A percentile compares a stretch with the other conserved stretches of the same genome.
These are phyloP conservation scores for Ichneumoninae sp. DNA, from an alignment of 2,888 invertebrate genomes.

Conservation along the genomic window DNA sequence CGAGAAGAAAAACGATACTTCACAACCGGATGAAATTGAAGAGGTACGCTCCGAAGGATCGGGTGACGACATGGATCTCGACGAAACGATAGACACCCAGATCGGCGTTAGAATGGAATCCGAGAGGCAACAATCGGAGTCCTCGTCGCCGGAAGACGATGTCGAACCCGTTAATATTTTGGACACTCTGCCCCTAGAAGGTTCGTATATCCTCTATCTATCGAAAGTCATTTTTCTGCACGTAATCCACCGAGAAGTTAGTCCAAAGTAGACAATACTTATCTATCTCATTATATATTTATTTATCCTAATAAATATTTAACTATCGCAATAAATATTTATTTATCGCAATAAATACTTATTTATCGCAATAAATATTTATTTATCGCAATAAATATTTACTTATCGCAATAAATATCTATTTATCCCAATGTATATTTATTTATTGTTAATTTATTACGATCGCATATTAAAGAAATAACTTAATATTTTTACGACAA, in stretches of 20 bases:
- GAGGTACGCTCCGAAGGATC: slow-evolving; percentile 82
- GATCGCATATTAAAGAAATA: not conserved
- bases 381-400: not conserved
- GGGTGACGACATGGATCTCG: slow-evolving; percentile 83
- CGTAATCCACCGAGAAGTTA: not conserved
- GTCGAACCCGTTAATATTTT: slow-evolving; percentile 82
- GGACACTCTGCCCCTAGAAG: slow-evolving; percentile 82
- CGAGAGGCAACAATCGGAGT: slow-evolving; percentile 74
- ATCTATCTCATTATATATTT: not conserved
- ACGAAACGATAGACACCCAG: slow-evolving; percentile 83
- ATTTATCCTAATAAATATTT: not conserved
- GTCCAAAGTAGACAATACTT: not conserved
- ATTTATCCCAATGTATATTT: slow-evolving; percentile 3
- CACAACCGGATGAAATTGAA: slow-evolving; percentile 78
- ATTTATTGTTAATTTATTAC: not conserved
- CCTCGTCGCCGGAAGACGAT: slow-evolving; percentile 78
- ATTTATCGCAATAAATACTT: not conserved
- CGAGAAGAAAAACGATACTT: slow-evolving; percentile 74
- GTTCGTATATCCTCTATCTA: slow-evolving; percentile 67
- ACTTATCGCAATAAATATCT: not conserved
- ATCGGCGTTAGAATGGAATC: slow-evolving; percentile 81
- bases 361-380: not conserved
- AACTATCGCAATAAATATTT: not conserved
- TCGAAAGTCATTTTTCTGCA: not conserved
- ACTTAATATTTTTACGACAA: not conserved